A percentile compares a stretch with the other conserved stretches of the same genome.
Conservation (phyloP, 2,797 vertebrate species). For the Melanotaenia maccullochi region DNA sequence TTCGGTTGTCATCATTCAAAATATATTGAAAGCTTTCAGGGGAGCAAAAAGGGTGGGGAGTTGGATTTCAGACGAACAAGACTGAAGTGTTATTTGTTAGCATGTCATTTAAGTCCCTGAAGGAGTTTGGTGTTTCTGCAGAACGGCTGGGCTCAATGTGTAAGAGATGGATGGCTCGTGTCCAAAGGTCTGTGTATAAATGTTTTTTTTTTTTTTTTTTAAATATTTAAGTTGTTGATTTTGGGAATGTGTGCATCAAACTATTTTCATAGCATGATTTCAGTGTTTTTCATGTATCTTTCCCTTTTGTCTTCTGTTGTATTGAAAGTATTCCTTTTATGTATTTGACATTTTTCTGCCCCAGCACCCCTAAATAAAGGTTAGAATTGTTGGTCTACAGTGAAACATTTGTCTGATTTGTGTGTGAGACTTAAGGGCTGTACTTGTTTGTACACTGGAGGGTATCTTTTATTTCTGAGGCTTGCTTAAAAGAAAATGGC, state of each 20-base stretch:
- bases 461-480: conserved; percentile 54
- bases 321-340: neutral
- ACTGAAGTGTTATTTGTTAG: conserved; percentile 62
- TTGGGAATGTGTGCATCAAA: neutral
- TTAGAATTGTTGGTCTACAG: neutral
- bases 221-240: neutral
- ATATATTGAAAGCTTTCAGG: conserved; percentile 43
- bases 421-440: conserved; percentile 28
- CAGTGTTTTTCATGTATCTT: neutral
- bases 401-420: conserved; percentile 29
- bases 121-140: conserved; percentile 80
- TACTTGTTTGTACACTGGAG: conserved; percentile 42
- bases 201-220: conserved; percentile 22
- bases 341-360: neutral
- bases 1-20: conserved; percentile 31
- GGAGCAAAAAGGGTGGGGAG: conserved; percentile 24
- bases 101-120: conserved; percentile 81
- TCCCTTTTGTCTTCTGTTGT: neutral
- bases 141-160: conserved; percentile 80
- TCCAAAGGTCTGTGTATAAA: conserved; percentile 78
- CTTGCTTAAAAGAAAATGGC: conserved; percentile 49
- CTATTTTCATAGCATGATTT: neutral
- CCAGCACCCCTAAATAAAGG: neutral
- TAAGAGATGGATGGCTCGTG: conserved; percentile 82
- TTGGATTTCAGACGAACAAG: conserved; percentile 52